Evolutionary conservation across 2,113 vertebrate species (phyloP).

Genomic region (Chunga burmeisteri): DNA sequence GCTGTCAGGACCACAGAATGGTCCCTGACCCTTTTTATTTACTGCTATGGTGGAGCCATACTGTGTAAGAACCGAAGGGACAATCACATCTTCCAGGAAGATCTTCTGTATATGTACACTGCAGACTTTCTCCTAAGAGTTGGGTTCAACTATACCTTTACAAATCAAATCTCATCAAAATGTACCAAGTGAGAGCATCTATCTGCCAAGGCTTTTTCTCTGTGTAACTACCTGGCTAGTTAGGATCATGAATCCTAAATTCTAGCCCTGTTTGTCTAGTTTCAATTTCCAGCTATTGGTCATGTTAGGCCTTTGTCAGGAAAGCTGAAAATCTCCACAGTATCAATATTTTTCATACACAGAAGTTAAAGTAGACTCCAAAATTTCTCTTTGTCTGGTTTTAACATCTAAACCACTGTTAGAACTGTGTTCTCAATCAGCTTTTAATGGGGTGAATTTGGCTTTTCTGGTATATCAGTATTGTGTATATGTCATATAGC

Average conservation of each 20-base stretch:
- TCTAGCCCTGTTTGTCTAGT: not conserved
- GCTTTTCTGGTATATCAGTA: not conserved
- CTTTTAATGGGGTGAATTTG: not conserved
- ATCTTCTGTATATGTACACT: not conserved
- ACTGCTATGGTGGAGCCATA: not conserved
- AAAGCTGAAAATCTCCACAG: not conserved
- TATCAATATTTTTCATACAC: not conserved
- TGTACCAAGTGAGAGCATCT: not conserved
- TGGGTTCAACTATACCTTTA: not conserved
- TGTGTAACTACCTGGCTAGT: not conserved
- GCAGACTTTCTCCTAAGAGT: not conserved
- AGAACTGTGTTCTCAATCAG: not conserved
- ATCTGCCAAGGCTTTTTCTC: not conserved
- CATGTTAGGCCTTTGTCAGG: not conserved
- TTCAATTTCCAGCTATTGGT: not conserved
- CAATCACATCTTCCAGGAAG: not conserved
- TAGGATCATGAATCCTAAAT: not conserved
- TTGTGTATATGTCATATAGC: not conserved
- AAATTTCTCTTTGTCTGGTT: not conserved
- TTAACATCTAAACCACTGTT: not conserved
- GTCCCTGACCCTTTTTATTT: not conserved
- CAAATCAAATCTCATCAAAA: not conserved
- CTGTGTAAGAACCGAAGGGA: not conserved
- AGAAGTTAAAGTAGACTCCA: not conserved
- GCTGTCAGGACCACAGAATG: not conserved